phyloP scores from a whole-genome alignment of 2,888 invertebrate genomes.

The Perdita meconis region DNA sequence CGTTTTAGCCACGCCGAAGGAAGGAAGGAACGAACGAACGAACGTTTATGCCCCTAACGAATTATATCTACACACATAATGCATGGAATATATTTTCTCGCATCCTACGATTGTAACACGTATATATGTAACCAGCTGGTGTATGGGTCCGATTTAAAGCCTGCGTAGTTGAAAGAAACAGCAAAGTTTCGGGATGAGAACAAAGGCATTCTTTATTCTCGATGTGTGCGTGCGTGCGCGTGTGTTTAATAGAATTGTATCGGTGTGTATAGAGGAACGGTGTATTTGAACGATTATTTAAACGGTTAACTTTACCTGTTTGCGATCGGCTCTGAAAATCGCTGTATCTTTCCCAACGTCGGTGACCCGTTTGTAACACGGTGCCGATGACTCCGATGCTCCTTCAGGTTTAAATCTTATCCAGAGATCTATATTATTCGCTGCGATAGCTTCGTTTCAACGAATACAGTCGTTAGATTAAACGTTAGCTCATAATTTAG shows the following conservation, averaged over 20 bases:
- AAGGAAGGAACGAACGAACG: constrained; percentile 1
- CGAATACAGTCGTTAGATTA: constrained; percentile 17
- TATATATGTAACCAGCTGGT: constrained; percentile 81
- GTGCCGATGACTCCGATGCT: not conserved
- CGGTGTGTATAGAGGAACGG: not conserved
- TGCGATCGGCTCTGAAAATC: constrained; percentile 30
- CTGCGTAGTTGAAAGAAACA: constrained; percentile 66
- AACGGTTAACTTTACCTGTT: not conserved
- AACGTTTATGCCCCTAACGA: not conserved
- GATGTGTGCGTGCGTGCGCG: not conserved
- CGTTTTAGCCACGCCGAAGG: not conserved
- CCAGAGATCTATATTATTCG: not conserved
- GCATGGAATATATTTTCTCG: not conserved
- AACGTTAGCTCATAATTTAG: constrained; percentile 56
- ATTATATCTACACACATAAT: constrained; percentile 5
- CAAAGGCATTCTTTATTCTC: constrained; percentile 33
- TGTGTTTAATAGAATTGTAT: not conserved
- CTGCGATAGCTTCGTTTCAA: constrained; percentile 12
- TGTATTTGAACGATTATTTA: not conserved
- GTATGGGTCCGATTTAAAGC: constrained; percentile 82
- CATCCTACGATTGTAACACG: constrained; percentile 21
- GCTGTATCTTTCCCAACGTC: not conserved
- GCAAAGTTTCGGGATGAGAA: constrained; percentile 21
- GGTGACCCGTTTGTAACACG: not conserved
- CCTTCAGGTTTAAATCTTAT: constrained; percentile 5